Base-by-base conservation (phyloP, 35 echinoderm and acorn worm species). In the Diadema setosum region DNA sequence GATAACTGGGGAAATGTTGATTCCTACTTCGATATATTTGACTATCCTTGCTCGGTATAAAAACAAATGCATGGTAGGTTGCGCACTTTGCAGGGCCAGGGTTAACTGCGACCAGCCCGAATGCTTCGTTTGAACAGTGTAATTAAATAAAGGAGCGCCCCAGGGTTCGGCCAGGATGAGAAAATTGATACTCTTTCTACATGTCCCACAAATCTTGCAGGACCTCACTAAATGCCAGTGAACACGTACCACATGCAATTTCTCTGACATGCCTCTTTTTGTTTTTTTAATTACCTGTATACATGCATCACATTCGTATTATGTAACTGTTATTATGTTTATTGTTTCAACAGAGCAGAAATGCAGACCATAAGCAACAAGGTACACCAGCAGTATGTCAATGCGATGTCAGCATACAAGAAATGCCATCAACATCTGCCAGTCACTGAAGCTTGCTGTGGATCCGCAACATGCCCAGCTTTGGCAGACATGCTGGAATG, bases 401-500 rank as follows among this genome's bases (percentile, higher is more conserved):
- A 90, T 42, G 40, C 59, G 4, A 58, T 94, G 65, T 42, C 69
- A 31, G 82, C 74, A 31, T 94, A 94, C 42, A 82, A 89, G 39
- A 94, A 65, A 30, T 35, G 81, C 41, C 42, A 48, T 26, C 23
- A 59, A 32, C 25, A 90, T 18, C 42, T 89, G 12, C 81, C 69
- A 11, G 3, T 88, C n/a, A 81, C 56, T 15, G 82, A 84, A 27
- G 42, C 43, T 17, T 39, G 58, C 6, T 20, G 27, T 2, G 74
- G 82, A 46, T 78, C 92, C 16, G 87, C 92, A 8, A 89, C 87
- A 30, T 84, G 86, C 65, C 92, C 92, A 6, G 80, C 92, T 0
- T 69, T 94, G 14, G 87, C 83, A 32, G 92, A 94, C 50, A 94
- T 94, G 82, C 82, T 94, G 23, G 84, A 94, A 45, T 94, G 92